Base-by-base conservation (phyloP, 2,888 invertebrate species). In the Microchrysa polita region DNA sequence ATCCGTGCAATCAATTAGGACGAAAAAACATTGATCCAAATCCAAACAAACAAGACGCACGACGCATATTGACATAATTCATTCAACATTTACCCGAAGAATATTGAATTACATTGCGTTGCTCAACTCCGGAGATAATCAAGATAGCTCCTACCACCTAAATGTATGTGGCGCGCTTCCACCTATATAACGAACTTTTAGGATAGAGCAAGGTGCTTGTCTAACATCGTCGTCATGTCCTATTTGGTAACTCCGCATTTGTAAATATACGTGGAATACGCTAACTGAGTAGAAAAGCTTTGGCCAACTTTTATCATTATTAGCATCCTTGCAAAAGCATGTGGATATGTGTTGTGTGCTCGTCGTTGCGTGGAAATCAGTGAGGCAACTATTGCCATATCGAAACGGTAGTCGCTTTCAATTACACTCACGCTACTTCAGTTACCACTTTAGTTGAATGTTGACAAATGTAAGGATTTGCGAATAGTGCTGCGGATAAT, bases 61-160 rank as follows among this genome's bases (percentile, higher is more conserved):
- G n/a, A 42, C 48, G 16, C 16, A 48, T 48, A n/a, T 48, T 48
- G 48, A 48, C 48, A 48, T 48, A 48, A 48, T 48, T 48, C 48
- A 48, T n/a, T 48, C 27, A 48, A 48, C 14, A 48, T n/a, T 48
- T n/a, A 12, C 12, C 48, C 48, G 48, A 10, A 2, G 27, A 34
- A 34, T 48, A n/a, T 48, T 4, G 48, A n/a, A 12, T n/a, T 12
- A 48, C 12, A 12, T 48, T 48, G 2, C 12, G 48, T 48, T 48
- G 2, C 48, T 48, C 14, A 12, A 48, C 14, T n/a, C n/a, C 12
- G 12, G 14, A 42, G 48, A n/a, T 48, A 48, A 48, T 48, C 14
- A 48, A 48, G 48, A 48, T 12, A 48, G 12, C 12, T 12, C 14
- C 5, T n/a, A 48, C 48, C n/a, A n/a, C n/a, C n/a, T n/a, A n/a